Base-by-base conservation (phyloP, 64 coral and sea anemone species). In the Pocillopora damicornis region DNA sequence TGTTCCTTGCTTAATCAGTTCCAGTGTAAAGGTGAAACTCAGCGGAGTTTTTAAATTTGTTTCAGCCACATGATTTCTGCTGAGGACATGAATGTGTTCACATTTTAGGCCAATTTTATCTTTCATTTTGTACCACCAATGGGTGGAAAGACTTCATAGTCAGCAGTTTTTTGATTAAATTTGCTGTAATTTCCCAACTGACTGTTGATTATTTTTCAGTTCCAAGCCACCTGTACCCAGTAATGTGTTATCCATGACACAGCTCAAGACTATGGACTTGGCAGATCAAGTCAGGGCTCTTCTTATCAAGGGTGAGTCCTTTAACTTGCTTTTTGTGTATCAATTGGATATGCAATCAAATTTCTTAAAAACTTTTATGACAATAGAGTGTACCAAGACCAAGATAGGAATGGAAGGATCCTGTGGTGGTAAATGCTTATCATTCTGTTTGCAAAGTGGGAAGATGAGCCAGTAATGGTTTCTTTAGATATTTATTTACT, bases 221-320 rank as follows among this genome's bases (percentile, higher is more conserved):
- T 81, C 90, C 11, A 84, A 92, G 38, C 88, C 88, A 11, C 81
- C 90, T 58, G 59, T 95, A 80, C 97, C 96, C 38, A 88, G 77
- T 36, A 99, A 95, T 82, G 89, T 95, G 79, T 42, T 92, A 2
- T 95, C 97, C 56, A 91, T 99, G 88, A 94, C 97, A 36, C 97
- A 95, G n/a, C 79, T 99, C 2, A 92, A 91, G 75, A 95, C 71
- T 30, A 95, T 95, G 93, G 97, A 99, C 37, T 73, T 99, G 59
- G 80, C 79, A 85, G 97, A 99, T 75, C 97, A 99, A 86, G 93
- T 99, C 15, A 99, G 91, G 77, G 87, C 90, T 69, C 88, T 95
- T 58, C 88, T 99, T 36, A 93, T 92, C 51, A 92, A 99, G 88
- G 97, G 97, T 99, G 37, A 63, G 93, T 22, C 20, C 14, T 37